Conservation (phyloP, 2,797 vertebrate genomes). For the Darevskia mixta region DNA sequence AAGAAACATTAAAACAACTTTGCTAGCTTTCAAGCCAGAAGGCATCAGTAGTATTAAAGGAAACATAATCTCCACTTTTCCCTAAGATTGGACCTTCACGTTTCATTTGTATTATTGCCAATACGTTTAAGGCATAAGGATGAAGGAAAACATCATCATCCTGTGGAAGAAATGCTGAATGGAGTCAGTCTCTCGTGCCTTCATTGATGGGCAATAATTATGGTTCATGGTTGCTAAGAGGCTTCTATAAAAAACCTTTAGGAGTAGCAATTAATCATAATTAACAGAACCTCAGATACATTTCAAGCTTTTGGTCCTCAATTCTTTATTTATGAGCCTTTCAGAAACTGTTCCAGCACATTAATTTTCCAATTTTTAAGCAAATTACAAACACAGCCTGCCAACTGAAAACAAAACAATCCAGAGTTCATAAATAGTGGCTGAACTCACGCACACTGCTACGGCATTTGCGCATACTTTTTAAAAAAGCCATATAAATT, state of each 20-base stretch:
- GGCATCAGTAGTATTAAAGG: not conserved
- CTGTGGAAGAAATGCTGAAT: not conserved
- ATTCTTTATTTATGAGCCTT: conserved; percentile 71
- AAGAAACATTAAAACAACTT: not conserved
- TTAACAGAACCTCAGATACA: conserved; percentile 71
- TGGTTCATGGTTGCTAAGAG: conserved; percentile 61
- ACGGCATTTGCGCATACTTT: not conserved
- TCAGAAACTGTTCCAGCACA: conserved; percentile 74
- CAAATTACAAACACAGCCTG: conserved; percentile 68
- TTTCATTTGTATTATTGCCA: not conserved
- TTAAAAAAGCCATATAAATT: not conserved
- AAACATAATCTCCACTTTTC: not conserved
- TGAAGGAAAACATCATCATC: not conserved
- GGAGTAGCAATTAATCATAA: conserved; percentile 71
- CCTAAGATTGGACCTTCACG: not conserved
- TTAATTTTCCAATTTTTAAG: conserved; percentile 77
- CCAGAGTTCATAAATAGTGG: conserved; percentile 48
- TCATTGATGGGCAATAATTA: conserved; percentile 52
- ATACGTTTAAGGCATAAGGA: not conserved
- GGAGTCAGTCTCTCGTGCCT: rapidly evolving
- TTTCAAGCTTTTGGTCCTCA: conserved; percentile 65
- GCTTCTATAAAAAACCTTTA: conserved; percentile 62
- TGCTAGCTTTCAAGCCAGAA: not conserved
- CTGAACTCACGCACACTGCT: conserved; percentile 16
- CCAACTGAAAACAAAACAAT: conserved; percentile 29